phyloP scores from a whole-genome alignment of 2,797 vertebrate species.

The Prionace glauca region DNA sequence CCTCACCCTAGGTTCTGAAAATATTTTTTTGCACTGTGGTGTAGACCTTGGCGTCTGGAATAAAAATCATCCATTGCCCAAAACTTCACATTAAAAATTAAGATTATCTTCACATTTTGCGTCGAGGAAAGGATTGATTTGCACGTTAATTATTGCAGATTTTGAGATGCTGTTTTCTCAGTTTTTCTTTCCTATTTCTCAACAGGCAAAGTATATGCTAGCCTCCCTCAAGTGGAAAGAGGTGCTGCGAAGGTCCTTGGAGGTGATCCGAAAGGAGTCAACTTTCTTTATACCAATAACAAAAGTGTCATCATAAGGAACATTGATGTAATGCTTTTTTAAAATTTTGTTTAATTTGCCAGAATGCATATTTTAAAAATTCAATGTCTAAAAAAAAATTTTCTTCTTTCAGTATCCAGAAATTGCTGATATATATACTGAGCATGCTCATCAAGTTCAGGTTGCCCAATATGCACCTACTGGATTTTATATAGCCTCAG shows the following conservation, averaged over 20 bases:
- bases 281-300: slow-evolving; percentile 93
- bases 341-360: not conserved
- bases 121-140: not conserved
- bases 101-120: not conserved
- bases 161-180: not conserved
- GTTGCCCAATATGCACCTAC: slow-evolving; percentile 93
- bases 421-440: slow-evolving; percentile 90
- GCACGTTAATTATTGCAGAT: not conserved
- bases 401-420: slow-evolving; percentile 72
- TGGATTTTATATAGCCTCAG: slow-evolving; percentile 95
- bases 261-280: slow-evolving; percentile 87
- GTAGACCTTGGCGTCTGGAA: not conserved
- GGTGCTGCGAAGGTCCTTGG: slow-evolving; percentile 86
- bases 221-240: slow-evolving; percentile 91
- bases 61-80: not conserved
- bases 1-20: not conserved
- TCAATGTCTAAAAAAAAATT: not conserved
- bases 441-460: slow-evolving; percentile 82
- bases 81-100: not conserved
- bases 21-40: not conserved
- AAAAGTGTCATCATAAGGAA: slow-evolving; percentile 93
- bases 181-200: not conserved
- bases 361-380: not conserved
- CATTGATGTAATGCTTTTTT: slow-evolving; percentile 70
- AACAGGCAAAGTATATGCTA: slow-evolving; percentile 81